Evolutionary conservation across 2,797 vertebrate species (phyloP).

Genomic region (Urophycis tenuis): DNA sequence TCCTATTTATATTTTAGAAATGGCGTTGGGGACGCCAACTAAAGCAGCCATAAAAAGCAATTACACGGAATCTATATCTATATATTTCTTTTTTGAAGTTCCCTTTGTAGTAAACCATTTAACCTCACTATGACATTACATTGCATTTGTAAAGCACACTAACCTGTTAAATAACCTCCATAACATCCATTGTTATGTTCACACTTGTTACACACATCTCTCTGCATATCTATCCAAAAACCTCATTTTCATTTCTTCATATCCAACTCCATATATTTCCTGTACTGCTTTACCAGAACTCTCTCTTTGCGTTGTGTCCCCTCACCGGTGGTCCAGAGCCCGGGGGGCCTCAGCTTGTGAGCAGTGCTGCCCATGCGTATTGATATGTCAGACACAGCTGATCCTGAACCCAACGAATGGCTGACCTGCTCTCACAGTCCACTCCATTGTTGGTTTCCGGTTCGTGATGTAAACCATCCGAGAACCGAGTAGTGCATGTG

Average conservation of each 20-base stretch:
- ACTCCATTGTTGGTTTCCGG: slow-evolving; percentile 64
- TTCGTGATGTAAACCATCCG: slow-evolving; percentile 61
- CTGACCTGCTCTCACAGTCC: slow-evolving; percentile 54
- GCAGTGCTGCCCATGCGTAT: slow-evolving; percentile 59
- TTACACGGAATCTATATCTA: neutral
- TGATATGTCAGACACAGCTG: slow-evolving; percentile 49
- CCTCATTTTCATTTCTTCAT: slow-evolving; percentile 56
- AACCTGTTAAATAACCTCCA: neutral
- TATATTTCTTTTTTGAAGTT: slow-evolving; percentile 15
- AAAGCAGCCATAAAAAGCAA: slow-evolving; percentile 23
- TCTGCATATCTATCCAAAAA: slow-evolving; percentile 44
- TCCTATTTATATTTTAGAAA: neutral
- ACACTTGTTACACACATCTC: slow-evolving; percentile 21
- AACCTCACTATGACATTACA: slow-evolving; percentile 33
- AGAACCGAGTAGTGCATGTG: slow-evolving; percentile 68
- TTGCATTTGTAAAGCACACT: slow-evolving; percentile 25
- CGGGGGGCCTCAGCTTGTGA: slow-evolving; percentile 58
- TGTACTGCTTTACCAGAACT: slow-evolving; percentile 63
- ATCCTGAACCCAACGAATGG: slow-evolving; percentile 10
- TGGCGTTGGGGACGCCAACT: neutral
- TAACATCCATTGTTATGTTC: neutral
- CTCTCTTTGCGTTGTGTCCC: slow-evolving; percentile 61
- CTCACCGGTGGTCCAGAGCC: slow-evolving; percentile 55
- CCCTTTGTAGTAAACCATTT: slow-evolving; percentile 20
- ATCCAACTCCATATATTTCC: slow-evolving; percentile 48